Base-by-base conservation (phyloP, 2,888 invertebrate species). In the Ophonus ardosiacus region DNA sequence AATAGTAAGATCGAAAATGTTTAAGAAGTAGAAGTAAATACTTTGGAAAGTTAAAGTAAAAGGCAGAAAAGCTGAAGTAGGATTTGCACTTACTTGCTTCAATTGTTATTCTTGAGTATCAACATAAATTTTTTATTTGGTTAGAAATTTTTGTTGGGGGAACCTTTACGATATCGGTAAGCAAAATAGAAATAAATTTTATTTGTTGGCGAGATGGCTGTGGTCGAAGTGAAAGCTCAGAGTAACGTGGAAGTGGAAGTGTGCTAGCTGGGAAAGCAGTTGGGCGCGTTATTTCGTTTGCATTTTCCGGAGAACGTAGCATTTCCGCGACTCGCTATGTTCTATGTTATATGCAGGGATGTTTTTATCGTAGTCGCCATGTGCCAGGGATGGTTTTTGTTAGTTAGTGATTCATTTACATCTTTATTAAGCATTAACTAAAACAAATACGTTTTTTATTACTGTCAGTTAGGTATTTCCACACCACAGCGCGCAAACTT, bases 371-470 rank as follows among this genome's bases (percentile, higher is more conserved):
- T 24, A 21, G 57, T 24, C 78, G 40, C 61, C 80, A 80, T 80
- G 80, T 80, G 80, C 40, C 61, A 61, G 38, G 38, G n/a, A 80
- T 56, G 80, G 61, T 61, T 61, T 80, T 80, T 80, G 80, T 80
- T 80, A 80, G 79, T 80, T 61, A 80, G 80, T 80, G 61, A 80
- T 80, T 80, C 80, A 80, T 80, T 80, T 80, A 80, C 80, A 80
- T 80, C 80, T 80, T 80, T 80, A 80, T 80, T 80, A 80, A 80
- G 80, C 80, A 80, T 80, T 61, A 80, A 59, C 61, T 61, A 80
- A 80, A 80, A 80, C 80, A 80, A 80, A 80, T 80, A 80, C 40
- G 61, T 61, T 80, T 80, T 80, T 80, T 80, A 61, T 80, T 59
- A 63, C n/a, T 80, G 40, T 80, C 61, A 40, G 80, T 80, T 80